Base-by-base conservation (phyloP, 2,888 invertebrate species). In the Muscina levida region DNA sequence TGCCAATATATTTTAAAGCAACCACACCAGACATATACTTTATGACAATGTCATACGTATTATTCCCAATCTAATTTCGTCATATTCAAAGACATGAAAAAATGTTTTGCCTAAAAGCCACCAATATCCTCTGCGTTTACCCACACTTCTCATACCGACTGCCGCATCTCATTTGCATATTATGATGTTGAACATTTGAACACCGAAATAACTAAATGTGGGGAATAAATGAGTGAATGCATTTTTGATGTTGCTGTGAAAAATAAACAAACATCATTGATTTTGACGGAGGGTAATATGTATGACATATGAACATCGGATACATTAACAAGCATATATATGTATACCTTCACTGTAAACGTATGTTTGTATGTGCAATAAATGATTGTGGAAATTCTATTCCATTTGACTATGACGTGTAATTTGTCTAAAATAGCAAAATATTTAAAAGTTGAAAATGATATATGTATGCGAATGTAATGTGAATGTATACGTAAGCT, bases 181-280 rank as follows among this genome's bases (percentile, higher is more conserved):
- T 53, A 3, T 5, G 24, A 53, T 22, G 51, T 51, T 48, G 53
- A 53, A 13, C 53, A 53, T 22, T 22, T 48, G 19, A 48, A 48
- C 48, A 48, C 1, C 37, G 10, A 44, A n/a, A 53, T 22, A 19
- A 10, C 22, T 22, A 15, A 46, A 46, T 53, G 53, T 24, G 11
- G 24, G 1, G 24, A 53, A 53, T 53, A 53, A 53, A 53, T 53
- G 22, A 53, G 53, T 24, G 53, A 53, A 53, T 53, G 22, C 53
- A 53, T 53, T 24, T 53, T 22, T 53, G 53, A 53, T 53, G 22
- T 53, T 22, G 53, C 22, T 53, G 53, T 51, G 53, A 24, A 5
- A 53, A 11, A 53, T 53, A 53, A 53, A 24, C 53, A 53, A 53
- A 53, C 24, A 53, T 53, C 53, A 53, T 53, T 53, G 53, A 53